Evolutionary conservation across 2,113 vertebrate species (phyloP).

Genomic region (Nettapus auritus): DNA sequence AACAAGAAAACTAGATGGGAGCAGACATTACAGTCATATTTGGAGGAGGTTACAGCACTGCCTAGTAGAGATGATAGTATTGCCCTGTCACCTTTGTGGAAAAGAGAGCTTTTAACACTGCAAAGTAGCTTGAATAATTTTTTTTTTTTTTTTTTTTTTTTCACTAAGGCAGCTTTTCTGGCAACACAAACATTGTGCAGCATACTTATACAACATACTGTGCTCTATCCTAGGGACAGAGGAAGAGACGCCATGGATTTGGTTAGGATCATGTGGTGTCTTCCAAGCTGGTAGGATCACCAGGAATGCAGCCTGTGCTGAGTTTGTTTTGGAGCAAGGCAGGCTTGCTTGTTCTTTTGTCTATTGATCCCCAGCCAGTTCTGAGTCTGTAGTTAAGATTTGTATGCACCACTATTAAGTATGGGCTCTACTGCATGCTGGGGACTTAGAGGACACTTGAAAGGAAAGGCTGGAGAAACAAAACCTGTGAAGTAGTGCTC

Average conservation of each 20-base stretch:
- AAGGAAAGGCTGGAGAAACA: neutral
- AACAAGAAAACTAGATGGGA: neutral
- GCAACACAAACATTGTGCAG: neutral
- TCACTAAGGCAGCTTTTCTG: neutral
- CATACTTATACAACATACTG: neutral
- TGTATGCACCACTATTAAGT: neutral
- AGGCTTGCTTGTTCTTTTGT: neutral
- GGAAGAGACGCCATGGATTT: neutral
- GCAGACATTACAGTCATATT: neutral
- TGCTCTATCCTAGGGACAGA: neutral
- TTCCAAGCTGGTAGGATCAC: neutral
- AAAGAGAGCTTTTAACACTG: neutral
- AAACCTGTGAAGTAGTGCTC: slow-evolving; percentile 11
- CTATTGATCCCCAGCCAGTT: neutral
- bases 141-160: neutral
- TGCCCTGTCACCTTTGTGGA: neutral
- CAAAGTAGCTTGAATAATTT: neutral
- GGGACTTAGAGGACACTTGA: neutral
- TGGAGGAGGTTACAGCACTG: neutral
- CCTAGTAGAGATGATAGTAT: neutral
- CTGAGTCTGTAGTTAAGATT: neutral
- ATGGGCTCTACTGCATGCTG: neutral
- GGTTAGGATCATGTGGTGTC: neutral
- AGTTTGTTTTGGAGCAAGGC: neutral
- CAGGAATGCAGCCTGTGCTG: neutral